Evolutionary conservation across 1,140 invertebrate genomes (phyloP).

Genomic region (Aricia agestis): DNA sequence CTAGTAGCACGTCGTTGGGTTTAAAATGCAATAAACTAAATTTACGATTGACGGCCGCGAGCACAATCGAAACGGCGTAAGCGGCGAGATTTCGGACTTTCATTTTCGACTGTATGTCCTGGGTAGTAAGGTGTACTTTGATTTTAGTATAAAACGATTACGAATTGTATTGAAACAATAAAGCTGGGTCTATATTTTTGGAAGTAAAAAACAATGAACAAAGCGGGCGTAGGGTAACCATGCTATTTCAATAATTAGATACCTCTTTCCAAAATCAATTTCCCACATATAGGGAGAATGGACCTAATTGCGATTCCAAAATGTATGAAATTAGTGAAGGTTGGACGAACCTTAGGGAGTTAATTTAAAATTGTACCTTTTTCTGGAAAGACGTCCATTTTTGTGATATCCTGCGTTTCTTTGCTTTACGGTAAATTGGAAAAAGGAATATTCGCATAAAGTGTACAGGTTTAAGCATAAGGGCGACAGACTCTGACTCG

Average conservation of each 20-base stretch:
- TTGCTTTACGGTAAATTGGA: neutral
- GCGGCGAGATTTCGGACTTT: neutral
- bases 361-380: neutral
- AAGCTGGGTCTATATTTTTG: conserved; percentile 14
- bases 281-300: neutral
- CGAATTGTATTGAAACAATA: conserved; percentile 14
- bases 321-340: conserved; percentile 1
- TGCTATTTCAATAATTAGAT: neutral
- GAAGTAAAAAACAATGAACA: conserved; percentile 14
- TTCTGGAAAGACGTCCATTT: neutral
- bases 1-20: conserved; percentile 1
- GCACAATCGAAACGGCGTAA: neutral
- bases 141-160: neutral
- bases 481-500: too few species aligned
- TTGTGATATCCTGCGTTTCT: neutral
- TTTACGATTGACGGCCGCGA: neutral
- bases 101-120: neutral
- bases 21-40: conserved; percentile 12
- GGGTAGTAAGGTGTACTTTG: neutral
- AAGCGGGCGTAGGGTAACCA: conserved; percentile 1
- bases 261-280: neutral
- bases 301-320: neutral
- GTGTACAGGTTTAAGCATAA: too few species aligned
- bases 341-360: too few species aligned
- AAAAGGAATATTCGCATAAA: neutral